phyloP scores from a whole-genome alignment of 1,140 invertebrate species.

The Zaprionus gabonicus region DNA sequence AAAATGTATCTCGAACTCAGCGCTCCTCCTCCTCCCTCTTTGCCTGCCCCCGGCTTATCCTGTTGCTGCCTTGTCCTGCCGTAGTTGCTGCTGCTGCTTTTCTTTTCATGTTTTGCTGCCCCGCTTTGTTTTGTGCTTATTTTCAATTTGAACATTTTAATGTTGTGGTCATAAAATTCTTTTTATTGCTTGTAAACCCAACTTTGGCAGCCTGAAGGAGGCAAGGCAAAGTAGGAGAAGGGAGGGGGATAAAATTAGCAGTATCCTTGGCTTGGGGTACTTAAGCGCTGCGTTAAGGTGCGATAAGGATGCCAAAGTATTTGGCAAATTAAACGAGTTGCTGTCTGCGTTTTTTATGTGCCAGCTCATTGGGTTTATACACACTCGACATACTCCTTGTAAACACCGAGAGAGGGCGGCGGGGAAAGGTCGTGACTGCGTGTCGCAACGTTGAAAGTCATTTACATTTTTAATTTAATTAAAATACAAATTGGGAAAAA shows the following conservation, averaged over 20 bases:
- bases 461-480: constrained; percentile 66
- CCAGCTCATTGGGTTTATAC: constrained; percentile 49
- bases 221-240: too few species aligned
- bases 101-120: constrained; percentile 66
- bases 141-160: constrained; percentile 83
- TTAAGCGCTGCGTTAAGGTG: constrained; percentile 72
- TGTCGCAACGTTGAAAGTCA: constrained; percentile 42
- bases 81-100: constrained; percentile 25
- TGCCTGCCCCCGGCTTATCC: neutral
- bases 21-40: neutral
- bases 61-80: constrained; percentile 32
- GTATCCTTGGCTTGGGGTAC: constrained; percentile 62
- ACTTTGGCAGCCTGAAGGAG: constrained; percentile 26
- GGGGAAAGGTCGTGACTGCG: neutral
- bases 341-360: constrained; percentile 43
- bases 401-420: too few species aligned
- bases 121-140: constrained; percentile 76
- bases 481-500: constrained; percentile 58
- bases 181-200: constrained; percentile 80
- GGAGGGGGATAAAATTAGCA: constrained; percentile 62
- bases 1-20: constrained; percentile 68
- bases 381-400: constrained; percentile 4
- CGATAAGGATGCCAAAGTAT: constrained; percentile 71
- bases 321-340: constrained; percentile 67
- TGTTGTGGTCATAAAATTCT: constrained; percentile 82